A percentile compares a stretch with the other conserved stretches of the same genome.
Evolutionary conservation across 2,797 vertebrate species (phyloP).

Genomic region (Cygnus olor): DNA sequence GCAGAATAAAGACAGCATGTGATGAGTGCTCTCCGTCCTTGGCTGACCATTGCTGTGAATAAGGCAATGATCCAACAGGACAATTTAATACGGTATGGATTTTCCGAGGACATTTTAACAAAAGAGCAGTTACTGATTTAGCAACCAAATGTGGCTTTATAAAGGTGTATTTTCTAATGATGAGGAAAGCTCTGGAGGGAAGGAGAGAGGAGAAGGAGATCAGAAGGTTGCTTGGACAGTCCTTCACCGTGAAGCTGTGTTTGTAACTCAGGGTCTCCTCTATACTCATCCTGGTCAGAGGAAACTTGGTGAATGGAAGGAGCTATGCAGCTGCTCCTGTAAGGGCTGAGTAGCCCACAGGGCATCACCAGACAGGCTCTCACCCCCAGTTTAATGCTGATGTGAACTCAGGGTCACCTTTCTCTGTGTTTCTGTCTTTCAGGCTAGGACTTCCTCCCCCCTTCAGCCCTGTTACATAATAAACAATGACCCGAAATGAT

Average conservation of each 20-base stretch:
- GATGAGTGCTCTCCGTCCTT: neutral
- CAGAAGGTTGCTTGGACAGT: neutral
- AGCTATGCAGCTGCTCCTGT: neutral
- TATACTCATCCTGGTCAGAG: neutral
- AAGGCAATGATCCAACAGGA: neutral
- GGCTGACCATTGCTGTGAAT: neutral
- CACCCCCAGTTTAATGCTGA: neutral
- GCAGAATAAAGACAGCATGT: neutral
- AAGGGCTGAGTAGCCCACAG: neutral
- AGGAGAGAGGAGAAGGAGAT: neutral
- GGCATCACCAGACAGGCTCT: neutral
- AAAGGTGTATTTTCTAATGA: neutral
- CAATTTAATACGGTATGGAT: neutral
- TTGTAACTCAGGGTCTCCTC: neutral
- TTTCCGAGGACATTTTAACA: neutral
- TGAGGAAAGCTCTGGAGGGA: neutral
- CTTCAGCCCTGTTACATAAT: conserved; percentile 12
- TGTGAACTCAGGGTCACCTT: neutral
- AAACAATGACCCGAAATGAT: neutral
- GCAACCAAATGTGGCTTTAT: neutral
- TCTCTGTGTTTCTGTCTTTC: conserved; percentile 14
- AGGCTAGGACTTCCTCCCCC: neutral
- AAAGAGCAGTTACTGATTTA: neutral
- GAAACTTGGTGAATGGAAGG: neutral
- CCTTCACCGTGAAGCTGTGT: neutral